phyloP scores from a whole-genome alignment of 2,888 invertebrate genomes.

The Fragum whitleyi region DNA sequence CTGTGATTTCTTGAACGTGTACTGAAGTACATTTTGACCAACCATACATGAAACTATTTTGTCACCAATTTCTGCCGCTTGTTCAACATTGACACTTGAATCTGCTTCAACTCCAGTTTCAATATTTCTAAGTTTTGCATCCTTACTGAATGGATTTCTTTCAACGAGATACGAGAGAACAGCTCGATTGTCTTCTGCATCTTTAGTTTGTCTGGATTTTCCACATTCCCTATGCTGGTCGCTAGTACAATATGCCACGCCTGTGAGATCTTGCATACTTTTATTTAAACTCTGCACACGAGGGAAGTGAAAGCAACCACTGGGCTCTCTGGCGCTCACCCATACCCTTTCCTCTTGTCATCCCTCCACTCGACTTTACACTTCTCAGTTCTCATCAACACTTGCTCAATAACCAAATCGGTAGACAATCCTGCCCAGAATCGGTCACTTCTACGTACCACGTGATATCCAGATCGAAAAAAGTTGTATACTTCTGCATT shows the following conservation, averaged over 20 bases:
- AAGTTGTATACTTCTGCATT: conserved; percentile 36
- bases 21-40: not conserved
- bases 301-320: conserved; percentile 34
- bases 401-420: conserved; percentile 71
- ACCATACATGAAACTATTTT: conserved; percentile 29
- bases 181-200: not conserved
- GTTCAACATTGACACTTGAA: conserved; percentile 54
- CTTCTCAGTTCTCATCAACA: conserved; percentile 67
- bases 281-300: conserved; percentile 15
- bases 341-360: conserved; percentile 65
- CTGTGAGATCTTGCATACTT: conserved; percentile 25
- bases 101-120: conserved; percentile 56
- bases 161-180: conserved; percentile 1
- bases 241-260: conserved; percentile 23
- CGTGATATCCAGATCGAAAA: conserved; percentile 43
- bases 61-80: conserved; percentile 49
- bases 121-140: conserved; percentile 53
- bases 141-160: conserved; percentile 24
- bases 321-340: conserved; percentile 54
- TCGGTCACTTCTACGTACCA: conserved; percentile 42
- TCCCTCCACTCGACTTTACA: conserved; percentile 66
- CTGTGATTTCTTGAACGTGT: conserved; percentile 1
- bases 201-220: conserved; percentile 1
- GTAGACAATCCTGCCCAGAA: conserved; percentile 42
- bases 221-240: conserved; percentile 42